phyloP scores from a whole-genome alignment of 2,797 vertebrate genomes.

The Remorina albescens region DNA sequence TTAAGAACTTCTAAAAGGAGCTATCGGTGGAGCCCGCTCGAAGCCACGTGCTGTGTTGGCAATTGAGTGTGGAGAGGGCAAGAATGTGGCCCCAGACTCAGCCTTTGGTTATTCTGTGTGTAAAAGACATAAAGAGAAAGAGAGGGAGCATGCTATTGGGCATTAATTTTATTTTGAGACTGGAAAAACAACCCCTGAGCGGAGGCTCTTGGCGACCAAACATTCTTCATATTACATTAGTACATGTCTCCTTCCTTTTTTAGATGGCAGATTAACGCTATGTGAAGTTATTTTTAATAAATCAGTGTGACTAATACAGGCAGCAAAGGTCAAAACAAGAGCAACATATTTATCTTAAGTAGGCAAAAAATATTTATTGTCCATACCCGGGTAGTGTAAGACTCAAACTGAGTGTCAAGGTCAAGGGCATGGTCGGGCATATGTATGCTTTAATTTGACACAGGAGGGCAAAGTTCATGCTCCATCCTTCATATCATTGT shows the following conservation, averaged over 20 bases:
- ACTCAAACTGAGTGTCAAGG: not conserved
- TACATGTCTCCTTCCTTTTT: not conserved
- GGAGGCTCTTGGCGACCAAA: not conserved
- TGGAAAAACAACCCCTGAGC: slow-evolving; percentile 4
- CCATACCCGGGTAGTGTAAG: not conserved
- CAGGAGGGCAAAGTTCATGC: not conserved
- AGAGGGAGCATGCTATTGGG: slow-evolving; percentile 27
- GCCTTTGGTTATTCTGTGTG: slow-evolving; percentile 55
- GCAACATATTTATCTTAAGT: not conserved
- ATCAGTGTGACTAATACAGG: not conserved
- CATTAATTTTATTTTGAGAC: slow-evolving; percentile 45
- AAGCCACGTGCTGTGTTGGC: slow-evolving; percentile 77
- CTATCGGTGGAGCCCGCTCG: slow-evolving; percentile 64
- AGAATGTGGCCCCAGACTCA: slow-evolving; percentile 74
- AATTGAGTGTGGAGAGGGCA: slow-evolving; percentile 71
- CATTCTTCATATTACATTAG: slow-evolving; percentile 10
- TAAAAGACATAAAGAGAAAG: slow-evolving; percentile 8
- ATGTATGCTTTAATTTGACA: not conserved
- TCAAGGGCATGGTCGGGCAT: not conserved
- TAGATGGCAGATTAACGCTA: not conserved
- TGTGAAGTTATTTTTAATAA: not conserved
- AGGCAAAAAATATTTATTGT: not conserved
- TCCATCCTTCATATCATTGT: not conserved
- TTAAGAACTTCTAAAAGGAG: slow-evolving; percentile 70
- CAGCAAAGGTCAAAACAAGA: not conserved